A percentile compares a stretch with the other conserved stretches of the same genome.
These are phyloP conservation scores for Pavo muticus DNA, from an alignment of 2,113 vertebrate species.

Conservation along the genomic window DNA sequence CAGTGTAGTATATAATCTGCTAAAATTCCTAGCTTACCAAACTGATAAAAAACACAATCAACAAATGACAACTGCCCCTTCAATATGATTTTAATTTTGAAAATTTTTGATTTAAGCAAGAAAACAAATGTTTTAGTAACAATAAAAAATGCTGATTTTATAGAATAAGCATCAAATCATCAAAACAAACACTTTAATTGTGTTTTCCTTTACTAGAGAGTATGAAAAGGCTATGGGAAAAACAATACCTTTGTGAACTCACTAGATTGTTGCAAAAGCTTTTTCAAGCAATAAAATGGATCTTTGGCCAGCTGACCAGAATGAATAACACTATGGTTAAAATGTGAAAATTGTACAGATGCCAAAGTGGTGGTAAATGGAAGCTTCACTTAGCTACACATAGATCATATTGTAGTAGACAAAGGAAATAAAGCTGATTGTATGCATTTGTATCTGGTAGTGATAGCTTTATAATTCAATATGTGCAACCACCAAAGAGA, in stretches of 20 bases:
- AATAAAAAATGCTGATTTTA: background rate
- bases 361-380: conserved; percentile 25
- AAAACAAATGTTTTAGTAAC: background rate
- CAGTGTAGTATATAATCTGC: background rate
- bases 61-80: background rate
- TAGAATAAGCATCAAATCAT: background rate
- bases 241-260: background rate
- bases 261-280: background rate
- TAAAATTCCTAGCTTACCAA: background rate
- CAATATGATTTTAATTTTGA: background rate
- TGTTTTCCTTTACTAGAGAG: background rate
- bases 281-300: background rate
- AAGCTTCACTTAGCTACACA: background rate
- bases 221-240: background rate
- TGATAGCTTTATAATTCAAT: conserved; percentile 50
- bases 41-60: background rate
- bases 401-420: background rate
- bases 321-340: background rate
- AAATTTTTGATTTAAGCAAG: background rate
- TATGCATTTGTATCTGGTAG: background rate
- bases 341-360: background rate
- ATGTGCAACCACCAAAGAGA: conserved; percentile 26
- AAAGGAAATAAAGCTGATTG: conserved; percentile 34
- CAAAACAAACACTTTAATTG: background rate
- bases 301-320: background rate